Evolutionary conservation across 2,888 invertebrate genomes (phyloP).

Genomic region (Lasioglossum vierecki): DNA sequence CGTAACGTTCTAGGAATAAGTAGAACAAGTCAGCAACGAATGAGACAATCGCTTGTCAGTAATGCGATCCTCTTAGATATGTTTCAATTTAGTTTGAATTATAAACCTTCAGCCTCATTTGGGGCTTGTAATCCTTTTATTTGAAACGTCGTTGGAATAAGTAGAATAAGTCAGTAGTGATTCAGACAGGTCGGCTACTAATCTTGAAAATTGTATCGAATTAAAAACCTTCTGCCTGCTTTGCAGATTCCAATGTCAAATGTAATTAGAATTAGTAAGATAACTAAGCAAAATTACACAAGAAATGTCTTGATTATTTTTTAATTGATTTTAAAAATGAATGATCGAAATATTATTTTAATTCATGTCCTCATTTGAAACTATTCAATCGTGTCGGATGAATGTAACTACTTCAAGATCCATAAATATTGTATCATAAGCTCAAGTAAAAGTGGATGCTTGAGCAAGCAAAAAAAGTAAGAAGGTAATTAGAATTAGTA

Average conservation of each 20-base stretch:
- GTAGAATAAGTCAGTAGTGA: not conserved
- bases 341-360: not conserved
- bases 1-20: not conserved
- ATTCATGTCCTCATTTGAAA: too few relatives aligned
- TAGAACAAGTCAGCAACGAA: not conserved
- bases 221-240: not conserved
- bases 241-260: not conserved
- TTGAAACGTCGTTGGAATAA: not conserved
- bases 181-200: not conserved
- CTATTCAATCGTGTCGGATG: not conserved
- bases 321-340: not conserved
- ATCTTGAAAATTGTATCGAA: not conserved
- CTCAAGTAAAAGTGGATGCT: not conserved
- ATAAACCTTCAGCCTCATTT: not conserved
- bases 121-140: not conserved
- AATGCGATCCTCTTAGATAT: not conserved
- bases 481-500: not conserved
- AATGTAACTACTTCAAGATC: not conserved
- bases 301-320: not conserved
- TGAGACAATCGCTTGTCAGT: not conserved
- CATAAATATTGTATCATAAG: too few relatives aligned
- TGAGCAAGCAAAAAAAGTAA: not conserved
- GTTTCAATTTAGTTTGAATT: not conserved
- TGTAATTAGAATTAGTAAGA: not conserved
- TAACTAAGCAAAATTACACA: not conserved